Evolutionary conservation across 1,140 invertebrate species (phyloP), one percentile per base, ranked within the genome.

Genomic region (Antheraea pernyi): DNA sequence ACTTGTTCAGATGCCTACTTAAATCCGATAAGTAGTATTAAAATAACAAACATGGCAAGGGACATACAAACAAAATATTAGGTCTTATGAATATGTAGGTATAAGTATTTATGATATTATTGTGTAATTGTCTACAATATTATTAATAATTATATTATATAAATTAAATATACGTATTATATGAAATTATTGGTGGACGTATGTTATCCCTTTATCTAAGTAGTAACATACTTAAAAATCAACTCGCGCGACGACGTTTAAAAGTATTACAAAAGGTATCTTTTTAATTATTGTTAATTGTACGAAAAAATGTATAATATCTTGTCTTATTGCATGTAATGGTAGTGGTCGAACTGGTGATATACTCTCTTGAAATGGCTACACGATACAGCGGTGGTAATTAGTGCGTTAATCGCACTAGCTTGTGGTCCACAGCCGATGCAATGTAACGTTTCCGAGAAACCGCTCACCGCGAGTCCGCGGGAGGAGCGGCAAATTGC

Each of bases 391-490:
- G 19, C 5, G 74, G 66, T 71, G 67, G 80, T 86, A 89, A 88
- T 89, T 88, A 89, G 84, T 84, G 82, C 81, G 81, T 87, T 89
- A 88, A 91, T 85, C 84, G 84, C 78, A 67, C 78, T 76, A 79
- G 77, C 79, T 70, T 71, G 22, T 30, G 68, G 72, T 61, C 70
- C 70, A 72, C 76, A 70, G 78, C 60, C 19, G 19, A n/a, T 11
- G 85, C 82, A 86, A 84, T 86, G 85, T 86, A 87, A 87, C 83
- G 78, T 78, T 91, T 91, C 89, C 79, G 75, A 83, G 89, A 91
- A 91, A 73, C 69, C 81, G 84, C 85, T 87, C 85, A 85, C 70
- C 76, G 81, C 39, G 73, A 79, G 82, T 77, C 75, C 75, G 78
- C 80, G 79, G 73, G 78, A 78, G 80, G 79, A 83, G 78, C 82